These are phyloP conservation scores for Bettongia penicillata DNA, from an alignment of 2,113 vertebrate species.

Conservation along the genomic window DNA sequence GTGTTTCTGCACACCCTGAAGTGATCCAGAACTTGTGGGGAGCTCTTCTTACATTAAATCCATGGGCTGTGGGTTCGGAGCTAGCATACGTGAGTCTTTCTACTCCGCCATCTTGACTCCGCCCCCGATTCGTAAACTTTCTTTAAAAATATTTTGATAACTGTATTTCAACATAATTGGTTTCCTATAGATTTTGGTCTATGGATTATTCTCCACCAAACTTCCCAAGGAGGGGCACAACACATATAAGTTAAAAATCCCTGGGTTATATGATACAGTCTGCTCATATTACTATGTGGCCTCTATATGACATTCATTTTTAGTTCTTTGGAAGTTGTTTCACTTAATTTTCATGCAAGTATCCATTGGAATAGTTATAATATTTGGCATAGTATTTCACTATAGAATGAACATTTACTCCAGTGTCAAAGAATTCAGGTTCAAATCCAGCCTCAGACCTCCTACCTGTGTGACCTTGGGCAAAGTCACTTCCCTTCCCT, in stretches of 20 bases:
- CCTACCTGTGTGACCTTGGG: background rate
- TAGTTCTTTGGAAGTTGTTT: background rate
- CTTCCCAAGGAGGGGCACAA: background rate
- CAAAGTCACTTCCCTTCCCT: background rate
- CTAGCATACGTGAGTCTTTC: too few species aligned
- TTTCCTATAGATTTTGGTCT: background rate
- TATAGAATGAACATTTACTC: background rate
- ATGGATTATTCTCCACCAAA: background rate
- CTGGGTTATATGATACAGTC: background rate
- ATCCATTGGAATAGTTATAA: background rate
- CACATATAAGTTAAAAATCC: background rate
- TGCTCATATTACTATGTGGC: too few species aligned
- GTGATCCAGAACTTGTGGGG: too few species aligned
- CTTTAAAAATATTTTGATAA: background rate
- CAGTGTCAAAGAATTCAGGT: background rate
- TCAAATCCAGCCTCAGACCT: background rate
- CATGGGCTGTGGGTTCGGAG: too few species aligned
- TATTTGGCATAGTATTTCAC: too few species aligned
- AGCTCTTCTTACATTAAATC: too few species aligned
- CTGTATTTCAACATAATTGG: background rate
- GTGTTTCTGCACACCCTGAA: too few species aligned
- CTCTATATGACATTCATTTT: background rate
- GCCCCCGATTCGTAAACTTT: too few species aligned
- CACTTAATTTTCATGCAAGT: background rate
- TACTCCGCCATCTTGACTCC: too few species aligned